Evolutionary conservation across 2,113 vertebrate genomes (phyloP), one percentile per base, ranked within the genome.

Genomic region (Ameiurus melas): DNA sequence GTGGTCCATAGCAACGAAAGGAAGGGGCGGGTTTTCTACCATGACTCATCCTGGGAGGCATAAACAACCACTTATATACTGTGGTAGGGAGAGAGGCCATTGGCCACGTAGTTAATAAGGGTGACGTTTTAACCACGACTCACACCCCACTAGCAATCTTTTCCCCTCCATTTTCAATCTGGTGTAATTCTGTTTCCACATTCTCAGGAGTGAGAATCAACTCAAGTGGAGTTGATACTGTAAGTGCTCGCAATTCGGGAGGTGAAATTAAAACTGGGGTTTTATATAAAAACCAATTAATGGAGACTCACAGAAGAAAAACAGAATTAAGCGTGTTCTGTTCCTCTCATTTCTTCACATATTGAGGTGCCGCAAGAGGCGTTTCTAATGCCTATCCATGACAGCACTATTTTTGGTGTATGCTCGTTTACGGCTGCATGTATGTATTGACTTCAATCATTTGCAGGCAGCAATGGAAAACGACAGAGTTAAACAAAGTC

Each of bases 201-300:
- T 25, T 25, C 71, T 43, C 36, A 36, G 36, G 36, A 36, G 36
- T 36, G 1, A 36, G 36, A 36, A 36, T 36, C 36, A 36, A 36
- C 36, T 36, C 36, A 36, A 73, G 71, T 75, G 20, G 71, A 85
- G 71, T n/a, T 62, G 85, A 86, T 33, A 47, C 43, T 47, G 43
- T 47, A 86, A 86, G 73, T 64, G 85, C 27, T 79, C 17, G 7
- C 39, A 86, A 86, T 86, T 79, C 22, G 17, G 39, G 19, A 33
- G 75, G 60, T 86, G 60, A 86, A 62, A 78, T 86, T 27, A 80
- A 66, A 86, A 86, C 16, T 66, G 85, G 39, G 58, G 43, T 47
- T 86, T 78, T 86, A 64, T 62, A 27, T 86, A 86, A 86, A 86
- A 6, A 86, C 73, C 39, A 78, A 79, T 85, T 73, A 85, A 57